phyloP scores from a whole-genome alignment of 2,888 invertebrate genomes.

The Patella caerulea region DNA sequence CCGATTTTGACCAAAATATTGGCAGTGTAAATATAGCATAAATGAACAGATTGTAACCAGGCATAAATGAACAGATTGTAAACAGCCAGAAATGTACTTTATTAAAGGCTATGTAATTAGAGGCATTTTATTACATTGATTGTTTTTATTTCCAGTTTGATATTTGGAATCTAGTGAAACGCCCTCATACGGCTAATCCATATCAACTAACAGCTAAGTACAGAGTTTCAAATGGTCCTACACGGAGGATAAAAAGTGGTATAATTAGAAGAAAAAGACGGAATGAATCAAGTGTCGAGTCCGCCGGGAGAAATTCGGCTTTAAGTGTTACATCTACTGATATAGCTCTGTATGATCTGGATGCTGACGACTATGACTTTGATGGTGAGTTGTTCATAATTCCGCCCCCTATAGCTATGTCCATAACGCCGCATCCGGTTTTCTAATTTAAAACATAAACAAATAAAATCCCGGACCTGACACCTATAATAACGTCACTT shows the following conservation, averaged over 20 bases:
- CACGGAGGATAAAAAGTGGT: constrained; percentile 37
- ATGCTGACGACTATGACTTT: constrained; percentile 49
- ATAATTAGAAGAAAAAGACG: constrained; percentile 35
- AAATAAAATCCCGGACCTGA: not conserved
- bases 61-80: not conserved
- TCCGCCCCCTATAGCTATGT: not conserved
- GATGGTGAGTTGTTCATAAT: constrained; percentile 42
- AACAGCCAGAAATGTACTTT: too few relatives aligned
- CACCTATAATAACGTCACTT: not conserved
- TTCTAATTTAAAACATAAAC: not conserved
- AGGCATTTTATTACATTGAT: not conserved
- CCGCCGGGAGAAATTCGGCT: constrained; percentile 39
- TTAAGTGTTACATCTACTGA: constrained; percentile 42
- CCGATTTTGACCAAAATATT: too few relatives aligned
- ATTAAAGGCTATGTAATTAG: too few relatives aligned
- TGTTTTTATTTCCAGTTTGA: constrained; percentile 43
- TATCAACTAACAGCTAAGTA: constrained; percentile 53
- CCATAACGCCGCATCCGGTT: not conserved
- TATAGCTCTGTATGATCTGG: constrained; percentile 40
- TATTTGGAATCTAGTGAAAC: constrained; percentile 48
- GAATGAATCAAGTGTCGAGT: constrained; percentile 29
- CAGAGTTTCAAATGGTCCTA: constrained; percentile 40
- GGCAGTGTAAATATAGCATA: too few relatives aligned
- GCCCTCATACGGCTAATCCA: constrained; percentile 50
- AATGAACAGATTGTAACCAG: not conserved